These are phyloP conservation scores for Pseudoatta argentina DNA, from an alignment of 1,140 invertebrate genomes.

Conservation along the genomic window DNA sequence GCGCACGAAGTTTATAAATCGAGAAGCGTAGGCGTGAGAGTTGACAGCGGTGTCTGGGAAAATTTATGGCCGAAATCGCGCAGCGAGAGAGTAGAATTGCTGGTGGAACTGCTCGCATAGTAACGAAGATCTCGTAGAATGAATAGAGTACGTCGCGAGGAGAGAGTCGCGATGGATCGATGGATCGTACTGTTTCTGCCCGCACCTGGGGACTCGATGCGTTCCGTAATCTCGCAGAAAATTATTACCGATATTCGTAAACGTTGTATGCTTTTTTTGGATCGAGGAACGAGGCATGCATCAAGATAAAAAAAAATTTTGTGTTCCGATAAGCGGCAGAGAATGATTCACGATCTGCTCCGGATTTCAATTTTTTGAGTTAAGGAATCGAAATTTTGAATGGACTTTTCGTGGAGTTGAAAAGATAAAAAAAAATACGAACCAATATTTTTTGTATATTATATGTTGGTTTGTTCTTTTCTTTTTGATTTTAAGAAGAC, in stretches of 20 bases:
- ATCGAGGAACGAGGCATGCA: background rate
- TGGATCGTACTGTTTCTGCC: background rate
- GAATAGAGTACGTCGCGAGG: background rate
- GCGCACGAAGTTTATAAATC: background rate
- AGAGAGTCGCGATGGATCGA: slow-evolving; percentile 6
- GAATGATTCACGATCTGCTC: background rate
- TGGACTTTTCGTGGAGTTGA: background rate
- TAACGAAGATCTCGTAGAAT: slow-evolving; percentile 37
- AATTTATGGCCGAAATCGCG: slow-evolving; percentile 52
- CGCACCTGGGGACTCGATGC: slow-evolving; percentile 16
- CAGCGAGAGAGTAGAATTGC: slow-evolving; percentile 33
- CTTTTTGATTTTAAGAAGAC: background rate
- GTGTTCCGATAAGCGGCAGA: background rate
- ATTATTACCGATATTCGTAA: slow-evolving; percentile 19
- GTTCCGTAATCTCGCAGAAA: slow-evolving; percentile 23
- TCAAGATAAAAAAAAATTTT: slow-evolving; percentile 8
- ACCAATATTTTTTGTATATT: background rate
- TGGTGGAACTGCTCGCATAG: background rate
- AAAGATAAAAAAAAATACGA: background rate
- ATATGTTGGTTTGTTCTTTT: background rate
- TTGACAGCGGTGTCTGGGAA: background rate
- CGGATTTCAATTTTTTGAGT: background rate
- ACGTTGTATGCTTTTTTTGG: background rate
- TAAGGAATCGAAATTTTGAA: background rate
- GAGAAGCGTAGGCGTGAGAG: background rate